Conservation (phyloP, 2,888 invertebrate species). For the Drosophila mimetica region DNA sequence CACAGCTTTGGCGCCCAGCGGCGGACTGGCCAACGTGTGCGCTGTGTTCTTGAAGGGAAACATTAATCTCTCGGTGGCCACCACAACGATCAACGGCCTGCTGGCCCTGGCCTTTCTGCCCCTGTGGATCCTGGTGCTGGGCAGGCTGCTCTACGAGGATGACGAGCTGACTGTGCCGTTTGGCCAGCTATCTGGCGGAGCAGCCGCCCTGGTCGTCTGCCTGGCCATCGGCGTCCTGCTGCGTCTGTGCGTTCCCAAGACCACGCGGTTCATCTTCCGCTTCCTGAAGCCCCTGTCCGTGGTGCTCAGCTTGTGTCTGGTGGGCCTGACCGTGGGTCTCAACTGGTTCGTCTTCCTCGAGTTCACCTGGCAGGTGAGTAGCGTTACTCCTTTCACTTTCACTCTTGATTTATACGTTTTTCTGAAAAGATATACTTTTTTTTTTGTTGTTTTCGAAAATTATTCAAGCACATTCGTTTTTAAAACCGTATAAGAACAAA, state of each 20-base stretch:
- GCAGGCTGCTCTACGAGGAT: slow-evolving; percentile 88
- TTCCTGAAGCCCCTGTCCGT: slow-evolving; percentile 93
- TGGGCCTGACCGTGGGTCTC: slow-evolving; percentile 92
- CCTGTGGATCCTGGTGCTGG: slow-evolving; percentile 93
- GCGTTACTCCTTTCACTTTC: no score
- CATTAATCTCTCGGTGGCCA: slow-evolving; percentile 94
- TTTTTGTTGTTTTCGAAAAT: no score
- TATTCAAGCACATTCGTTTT: no score
- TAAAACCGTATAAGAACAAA: no score
- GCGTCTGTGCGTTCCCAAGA: slow-evolving; percentile 87
- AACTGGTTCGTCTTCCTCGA: slow-evolving; percentile 93
- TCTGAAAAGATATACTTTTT: no score
- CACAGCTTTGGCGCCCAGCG: slow-evolving; percentile 93
- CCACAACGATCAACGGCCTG: slow-evolving; percentile 95
- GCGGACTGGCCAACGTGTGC: slow-evolving; percentile 97
- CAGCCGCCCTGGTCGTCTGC: slow-evolving; percentile 90
- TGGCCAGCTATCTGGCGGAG: slow-evolving; percentile 88
- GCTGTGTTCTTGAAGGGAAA: slow-evolving; percentile 95
- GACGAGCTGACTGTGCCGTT: slow-evolving; percentile 89
- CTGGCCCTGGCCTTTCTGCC: slow-evolving; percentile 95
- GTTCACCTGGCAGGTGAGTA: slow-evolving; percentile 84
- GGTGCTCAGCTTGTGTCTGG: slow-evolving; percentile 90
- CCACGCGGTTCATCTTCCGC: slow-evolving; percentile 89
- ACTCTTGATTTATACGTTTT: no score
- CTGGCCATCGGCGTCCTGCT: slow-evolving; percentile 87